Conservation (phyloP, 2,797 vertebrate species). For the Macropodus opercularis region DNA sequence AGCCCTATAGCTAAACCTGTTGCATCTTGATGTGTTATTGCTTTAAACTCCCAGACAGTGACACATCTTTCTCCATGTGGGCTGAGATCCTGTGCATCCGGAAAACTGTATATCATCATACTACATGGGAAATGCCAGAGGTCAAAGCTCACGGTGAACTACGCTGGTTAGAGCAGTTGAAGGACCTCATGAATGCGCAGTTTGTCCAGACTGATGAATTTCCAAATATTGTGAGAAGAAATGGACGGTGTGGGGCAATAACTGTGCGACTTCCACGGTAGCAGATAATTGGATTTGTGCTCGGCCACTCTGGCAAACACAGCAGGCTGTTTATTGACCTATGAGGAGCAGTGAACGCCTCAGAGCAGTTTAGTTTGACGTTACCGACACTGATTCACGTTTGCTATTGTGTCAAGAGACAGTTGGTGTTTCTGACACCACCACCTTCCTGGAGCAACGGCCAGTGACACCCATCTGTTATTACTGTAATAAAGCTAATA, state of each 20-base stretch:
- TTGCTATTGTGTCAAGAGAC: constrained; percentile 3
- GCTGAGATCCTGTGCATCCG: background rate
- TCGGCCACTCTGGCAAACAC: constrained; percentile 22
- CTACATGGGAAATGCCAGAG: background rate
- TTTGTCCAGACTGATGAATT: no score
- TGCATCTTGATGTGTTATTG: no score
- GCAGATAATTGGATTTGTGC: constrained; percentile 35
- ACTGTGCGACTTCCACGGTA: constrained; percentile 15
- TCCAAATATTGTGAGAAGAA: no score
- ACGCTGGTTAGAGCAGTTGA: background rate
- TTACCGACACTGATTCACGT: constrained; percentile 19
- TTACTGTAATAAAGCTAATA: no score
- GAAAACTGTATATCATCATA: background rate
- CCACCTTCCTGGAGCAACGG: no score
- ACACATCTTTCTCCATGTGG: background rate
- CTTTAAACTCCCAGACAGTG: background rate
- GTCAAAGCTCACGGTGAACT: background rate
- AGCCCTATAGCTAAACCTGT: no score
- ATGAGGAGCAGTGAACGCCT: constrained; percentile 30
- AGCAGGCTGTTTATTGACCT: constrained; percentile 35
- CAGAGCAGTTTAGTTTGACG: constrained; percentile 37
- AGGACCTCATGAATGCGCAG: background rate
- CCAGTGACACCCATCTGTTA: no score
- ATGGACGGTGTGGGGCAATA: constrained; percentile 16
- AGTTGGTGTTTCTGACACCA: no score